These are phyloP conservation scores for Carassius gibelio DNA, from an alignment of 2,113 vertebrate species.

Conservation along the genomic window DNA sequence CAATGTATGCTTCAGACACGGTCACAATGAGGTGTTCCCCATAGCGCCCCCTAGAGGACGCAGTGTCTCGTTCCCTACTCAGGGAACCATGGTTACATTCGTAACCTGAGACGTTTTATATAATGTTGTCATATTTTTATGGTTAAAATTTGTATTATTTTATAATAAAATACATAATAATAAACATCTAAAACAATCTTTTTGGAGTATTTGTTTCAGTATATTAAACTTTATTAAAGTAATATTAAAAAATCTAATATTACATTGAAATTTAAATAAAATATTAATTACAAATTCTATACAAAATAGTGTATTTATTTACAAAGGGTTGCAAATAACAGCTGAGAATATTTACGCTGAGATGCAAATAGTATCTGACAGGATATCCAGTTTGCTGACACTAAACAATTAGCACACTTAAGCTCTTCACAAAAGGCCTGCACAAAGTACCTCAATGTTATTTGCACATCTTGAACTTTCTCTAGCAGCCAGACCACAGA, in stretches of 20 bases:
- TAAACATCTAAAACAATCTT: background rate
- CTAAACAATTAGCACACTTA: background rate
- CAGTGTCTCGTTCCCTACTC: too few relatives aligned
- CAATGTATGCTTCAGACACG: too few relatives aligned
- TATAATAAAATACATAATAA: background rate
- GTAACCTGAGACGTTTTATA: too few relatives aligned
- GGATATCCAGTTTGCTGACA: background rate
- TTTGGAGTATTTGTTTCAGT: background rate
- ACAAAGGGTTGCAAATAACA: background rate
- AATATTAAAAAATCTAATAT: background rate
- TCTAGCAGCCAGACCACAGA: background rate
- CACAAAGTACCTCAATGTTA: background rate
- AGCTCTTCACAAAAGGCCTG: background rate
- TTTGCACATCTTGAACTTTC: conserved; percentile 22
- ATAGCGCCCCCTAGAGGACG: too few relatives aligned
- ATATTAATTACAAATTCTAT: too few relatives aligned
- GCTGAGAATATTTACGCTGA: background rate
- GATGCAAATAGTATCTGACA: background rate
- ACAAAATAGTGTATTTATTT: background rate
- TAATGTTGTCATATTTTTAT: background rate
- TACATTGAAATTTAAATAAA: background rate
- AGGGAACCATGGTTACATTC: too few relatives aligned
- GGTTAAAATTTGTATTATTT: background rate
- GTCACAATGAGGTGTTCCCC: too few relatives aligned
- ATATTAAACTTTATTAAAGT: background rate